These are phyloP conservation scores for Deroplatys truncata DNA, from an alignment of 2,888 invertebrate genomes.

Conservation along the genomic window DNA sequence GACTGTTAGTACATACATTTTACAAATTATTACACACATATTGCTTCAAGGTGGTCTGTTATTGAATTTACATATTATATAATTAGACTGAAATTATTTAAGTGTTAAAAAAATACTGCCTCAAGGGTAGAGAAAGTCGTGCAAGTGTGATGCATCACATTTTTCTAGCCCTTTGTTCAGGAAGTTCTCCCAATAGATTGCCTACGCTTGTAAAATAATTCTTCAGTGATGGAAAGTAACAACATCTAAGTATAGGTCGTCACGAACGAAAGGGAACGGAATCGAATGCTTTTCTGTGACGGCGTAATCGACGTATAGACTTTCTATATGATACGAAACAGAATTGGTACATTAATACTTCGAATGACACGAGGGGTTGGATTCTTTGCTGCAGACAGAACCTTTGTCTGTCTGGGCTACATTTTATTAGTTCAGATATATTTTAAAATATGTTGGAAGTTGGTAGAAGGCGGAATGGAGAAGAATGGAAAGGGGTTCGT, in stretches of 20 bases:
- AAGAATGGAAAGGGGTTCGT: background rate
- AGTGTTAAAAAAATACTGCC: too few species aligned
- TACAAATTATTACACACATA: too few species aligned
- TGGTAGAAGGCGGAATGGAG: background rate
- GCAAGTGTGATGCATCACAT: too few species aligned
- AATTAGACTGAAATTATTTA: too few species aligned
- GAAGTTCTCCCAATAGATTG: too few species aligned
- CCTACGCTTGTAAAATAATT: background rate
- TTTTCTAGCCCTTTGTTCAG: too few species aligned
- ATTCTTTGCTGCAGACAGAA: background rate
- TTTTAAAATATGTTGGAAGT: background rate
- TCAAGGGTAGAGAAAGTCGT: too few species aligned
- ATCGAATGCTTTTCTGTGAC: background rate
- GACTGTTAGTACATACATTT: too few species aligned
- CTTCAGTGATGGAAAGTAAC: background rate
- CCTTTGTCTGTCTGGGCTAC: background rate
- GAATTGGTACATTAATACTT: background rate
- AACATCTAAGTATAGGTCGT: background rate
- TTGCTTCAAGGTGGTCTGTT: too few species aligned
- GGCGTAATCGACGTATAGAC: background rate
- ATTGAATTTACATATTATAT: too few species aligned
- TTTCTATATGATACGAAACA: background rate
- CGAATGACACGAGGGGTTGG: background rate
- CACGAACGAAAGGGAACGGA: background rate
- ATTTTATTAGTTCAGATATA: slow-evolving; percentile 8